Conservation (phyloP, 2,888 invertebrate species). For the Pandemis corylana region DNA sequence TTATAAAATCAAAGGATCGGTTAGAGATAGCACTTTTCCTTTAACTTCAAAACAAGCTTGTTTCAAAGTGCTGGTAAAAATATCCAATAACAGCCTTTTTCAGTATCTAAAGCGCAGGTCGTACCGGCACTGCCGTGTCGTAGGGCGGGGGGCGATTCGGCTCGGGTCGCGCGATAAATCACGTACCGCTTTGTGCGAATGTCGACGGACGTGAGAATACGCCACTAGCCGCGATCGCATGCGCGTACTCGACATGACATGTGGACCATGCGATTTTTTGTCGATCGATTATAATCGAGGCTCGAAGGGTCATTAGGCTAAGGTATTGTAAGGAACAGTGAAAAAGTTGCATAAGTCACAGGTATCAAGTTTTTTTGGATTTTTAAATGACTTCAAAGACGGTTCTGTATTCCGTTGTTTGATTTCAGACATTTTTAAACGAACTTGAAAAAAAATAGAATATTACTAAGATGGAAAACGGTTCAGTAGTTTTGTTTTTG, state of each 20-base stretch:
- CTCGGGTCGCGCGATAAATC: slow-evolving; percentile 47
- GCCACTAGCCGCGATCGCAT: slow-evolving; percentile 59
- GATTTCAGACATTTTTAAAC: too few relatives aligned
- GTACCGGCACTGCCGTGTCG: slow-evolving; percentile 34
- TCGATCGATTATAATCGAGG: slow-evolving; percentile 28
- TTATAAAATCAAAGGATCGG: too few relatives aligned
- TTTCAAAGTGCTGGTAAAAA: not conserved
- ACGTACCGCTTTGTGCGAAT: slow-evolving; percentile 47
- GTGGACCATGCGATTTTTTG: slow-evolving; percentile 54
- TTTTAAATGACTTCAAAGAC: too few relatives aligned
- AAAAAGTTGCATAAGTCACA: not conserved
- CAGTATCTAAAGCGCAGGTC: slow-evolving; percentile 5
- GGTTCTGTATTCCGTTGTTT: too few relatives aligned
- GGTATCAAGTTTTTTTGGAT: too few relatives aligned
- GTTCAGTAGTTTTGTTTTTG: too few relatives aligned
- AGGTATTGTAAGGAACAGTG: not conserved
- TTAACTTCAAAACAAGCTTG: not conserved
- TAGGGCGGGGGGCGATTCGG: slow-evolving; percentile 45
- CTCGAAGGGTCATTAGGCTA: slow-evolving; percentile 16
- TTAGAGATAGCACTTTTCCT: too few relatives aligned
- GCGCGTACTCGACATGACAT: slow-evolving; percentile 58
- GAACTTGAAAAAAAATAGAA: too few relatives aligned
- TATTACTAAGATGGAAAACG: too few relatives aligned
- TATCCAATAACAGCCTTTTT: not conserved
- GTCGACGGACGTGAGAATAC: slow-evolving; percentile 68